Evolutionary conservation across 2,113 vertebrate species (phyloP).

Genomic region (Bos indicus): DNA sequence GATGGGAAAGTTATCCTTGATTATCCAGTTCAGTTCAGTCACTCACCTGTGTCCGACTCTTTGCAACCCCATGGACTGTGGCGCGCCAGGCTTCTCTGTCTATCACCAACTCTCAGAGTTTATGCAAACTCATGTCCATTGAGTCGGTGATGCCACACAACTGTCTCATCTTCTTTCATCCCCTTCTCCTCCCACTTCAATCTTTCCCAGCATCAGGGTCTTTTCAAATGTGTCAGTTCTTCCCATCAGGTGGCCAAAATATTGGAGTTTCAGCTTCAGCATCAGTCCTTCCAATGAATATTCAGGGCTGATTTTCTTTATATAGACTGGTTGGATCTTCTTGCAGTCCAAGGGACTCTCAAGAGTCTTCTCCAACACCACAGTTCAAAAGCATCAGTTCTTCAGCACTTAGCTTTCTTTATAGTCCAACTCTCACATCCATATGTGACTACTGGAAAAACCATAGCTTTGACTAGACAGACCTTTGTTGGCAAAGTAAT

Average conservation of each 20-base stretch:
- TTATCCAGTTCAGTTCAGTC: not conserved
- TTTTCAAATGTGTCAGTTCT: not conserved
- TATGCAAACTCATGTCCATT: not conserved
- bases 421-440: not conserved
- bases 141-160: not conserved
- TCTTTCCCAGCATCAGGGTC: not conserved
- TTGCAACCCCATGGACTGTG: not conserved
- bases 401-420: not conserved
- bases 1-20: not conserved
- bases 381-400: not conserved
- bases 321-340: not conserved
- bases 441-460: not conserved
- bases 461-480: not conserved
- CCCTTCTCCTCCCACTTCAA: not conserved
- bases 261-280: not conserved
- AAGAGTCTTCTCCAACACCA: not conserved
- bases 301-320: not conserved
- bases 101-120: not conserved
- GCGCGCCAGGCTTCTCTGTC: not conserved
- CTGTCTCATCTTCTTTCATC: accelerated
- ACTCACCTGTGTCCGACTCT: accelerated
- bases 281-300: not conserved
- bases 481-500: not conserved
- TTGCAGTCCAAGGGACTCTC: not conserved
- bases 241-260: not conserved